These are phyloP conservation scores for Pseudomugil gertrudae DNA, from an alignment of 2,797 vertebrate species.

Conservation along the genomic window DNA sequence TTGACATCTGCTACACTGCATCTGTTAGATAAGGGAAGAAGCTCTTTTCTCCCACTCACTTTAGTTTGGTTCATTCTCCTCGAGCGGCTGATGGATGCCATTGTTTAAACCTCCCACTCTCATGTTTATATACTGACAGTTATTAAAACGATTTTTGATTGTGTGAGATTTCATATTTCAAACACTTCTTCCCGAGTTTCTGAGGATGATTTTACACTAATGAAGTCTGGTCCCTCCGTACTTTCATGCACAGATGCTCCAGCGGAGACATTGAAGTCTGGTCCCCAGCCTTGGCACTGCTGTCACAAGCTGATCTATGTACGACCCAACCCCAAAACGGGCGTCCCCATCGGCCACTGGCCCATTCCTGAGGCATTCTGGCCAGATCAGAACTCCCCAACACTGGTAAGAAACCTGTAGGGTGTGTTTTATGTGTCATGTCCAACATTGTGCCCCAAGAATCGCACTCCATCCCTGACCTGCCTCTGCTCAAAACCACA, in stretches of 20 bases:
- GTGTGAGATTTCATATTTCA: not conserved
- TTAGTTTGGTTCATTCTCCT: constrained; percentile 32
- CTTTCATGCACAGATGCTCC: constrained; percentile 81
- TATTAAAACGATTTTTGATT: not conserved
- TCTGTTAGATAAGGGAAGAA: constrained; percentile 13
- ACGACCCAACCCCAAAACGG: constrained; percentile 95
- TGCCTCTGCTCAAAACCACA: too few species aligned
- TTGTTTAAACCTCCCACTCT: constrained; percentile 13
- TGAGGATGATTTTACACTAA: not conserved
- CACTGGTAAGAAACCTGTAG: constrained; percentile 85
- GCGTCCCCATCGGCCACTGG: constrained; percentile 98
- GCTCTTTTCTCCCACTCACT: constrained; percentile 18
- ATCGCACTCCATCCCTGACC: too few species aligned
- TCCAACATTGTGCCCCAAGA: too few species aligned
- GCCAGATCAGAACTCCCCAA: constrained; percentile 98
- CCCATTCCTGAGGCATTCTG: constrained; percentile 98
- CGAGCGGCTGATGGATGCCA: constrained; percentile 27
- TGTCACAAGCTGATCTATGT: constrained; percentile 99
- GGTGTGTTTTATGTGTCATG: not conserved
- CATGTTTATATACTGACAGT: constrained; percentile 10
- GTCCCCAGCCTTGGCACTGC: constrained; percentile 89
- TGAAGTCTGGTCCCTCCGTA: not conserved
- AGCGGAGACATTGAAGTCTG: constrained; percentile 84
- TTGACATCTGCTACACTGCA: constrained; percentile 7
- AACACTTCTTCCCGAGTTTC: not conserved